A percentile compares a stretch with the other conserved stretches of the same genome.
Evolutionary conservation across 2,888 invertebrate genomes (phyloP).

Genomic region (Emmelina monodactyla): DNA sequence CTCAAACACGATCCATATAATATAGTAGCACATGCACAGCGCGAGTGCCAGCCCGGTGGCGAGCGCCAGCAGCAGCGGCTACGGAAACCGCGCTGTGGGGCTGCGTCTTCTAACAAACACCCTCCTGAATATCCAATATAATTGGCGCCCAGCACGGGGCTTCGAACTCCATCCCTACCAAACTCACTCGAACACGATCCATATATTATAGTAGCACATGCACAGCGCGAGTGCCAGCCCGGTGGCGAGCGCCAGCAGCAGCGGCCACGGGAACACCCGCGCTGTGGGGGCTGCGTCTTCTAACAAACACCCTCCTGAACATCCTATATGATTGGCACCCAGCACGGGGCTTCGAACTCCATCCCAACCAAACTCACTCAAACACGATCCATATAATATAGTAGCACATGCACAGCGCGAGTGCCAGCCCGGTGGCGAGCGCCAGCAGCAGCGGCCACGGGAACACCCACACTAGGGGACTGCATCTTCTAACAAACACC

Average conservation of each 20-base stretch:
- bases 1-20: constrained; percentile 93
- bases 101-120: too few relatives aligned
- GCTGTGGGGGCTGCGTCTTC: constrained; percentile 80
- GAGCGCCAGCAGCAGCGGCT: constrained; percentile 79
- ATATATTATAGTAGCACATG: constrained; percentile 91
- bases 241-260: constrained; percentile 78
- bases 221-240: constrained; percentile 84
- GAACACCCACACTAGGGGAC: constrained; percentile 78
- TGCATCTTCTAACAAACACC: too few relatives aligned
- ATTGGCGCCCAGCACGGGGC: too few relatives aligned
- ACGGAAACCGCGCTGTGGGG: constrained; percentile 82
- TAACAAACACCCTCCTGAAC: too few relatives aligned
- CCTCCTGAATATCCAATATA: too few relatives aligned
- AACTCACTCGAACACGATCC: constrained; percentile 92
- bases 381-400: constrained; percentile 92
- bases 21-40: constrained; percentile 89
- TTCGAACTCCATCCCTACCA: too few relatives aligned
- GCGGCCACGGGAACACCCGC: constrained; percentile 83
- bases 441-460: constrained; percentile 83
- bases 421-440: constrained; percentile 79
- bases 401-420: constrained; percentile 88
- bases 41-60: constrained; percentile 83
- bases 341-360: too few relatives aligned
- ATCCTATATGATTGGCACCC: too few relatives aligned
- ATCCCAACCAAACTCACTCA: too few relatives aligned